Percentiles rank a stretch among this genome's conserved stretches.
These are phyloP conservation scores for Prosopocoilus inquinatus DNA, from an alignment of 2,888 invertebrate genomes.

Conservation along the genomic window DNA sequence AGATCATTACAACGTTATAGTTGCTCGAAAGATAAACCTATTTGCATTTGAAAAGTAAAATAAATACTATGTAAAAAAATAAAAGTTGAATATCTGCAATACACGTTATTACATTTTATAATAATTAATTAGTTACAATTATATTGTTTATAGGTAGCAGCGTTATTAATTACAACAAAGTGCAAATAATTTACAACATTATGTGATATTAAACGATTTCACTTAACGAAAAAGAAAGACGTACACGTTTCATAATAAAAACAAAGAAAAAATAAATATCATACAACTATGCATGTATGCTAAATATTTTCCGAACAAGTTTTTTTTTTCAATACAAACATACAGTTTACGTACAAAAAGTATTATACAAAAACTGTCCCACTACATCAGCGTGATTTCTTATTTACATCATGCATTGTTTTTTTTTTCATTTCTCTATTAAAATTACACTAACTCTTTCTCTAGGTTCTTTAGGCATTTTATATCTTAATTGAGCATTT, in stretches of 20 bases:
- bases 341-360: constrained; percentile 41
- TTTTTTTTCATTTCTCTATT: constrained; percentile 1
- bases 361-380: constrained; percentile 44
- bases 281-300: not conserved
- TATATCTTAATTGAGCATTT: constrained; percentile 15
- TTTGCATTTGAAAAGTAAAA: not conserved
- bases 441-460: constrained; percentile 11
- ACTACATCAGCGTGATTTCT: constrained; percentile 4
- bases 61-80: not conserved
- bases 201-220: not conserved
- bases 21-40: too few relatives aligned
- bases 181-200: constrained; percentile 5
- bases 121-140: constrained; percentile 6
- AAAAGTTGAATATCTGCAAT: not conserved
- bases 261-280: constrained; percentile 15
- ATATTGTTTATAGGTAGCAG: constrained; percentile 4
- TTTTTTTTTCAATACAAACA: constrained; percentile 36
- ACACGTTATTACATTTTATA: not conserved
- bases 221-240: constrained; percentile 2
- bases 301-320: constrained; percentile 22
- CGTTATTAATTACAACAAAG: constrained; percentile 8
- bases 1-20: too few relatives aligned
- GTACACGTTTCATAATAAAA: constrained; percentile 24
- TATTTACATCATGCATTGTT: constrained; percentile 7
- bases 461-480: constrained; percentile 17